Conservation (phyloP, 2,888 invertebrate genomes). For the Helicoverpa assulta region DNA sequence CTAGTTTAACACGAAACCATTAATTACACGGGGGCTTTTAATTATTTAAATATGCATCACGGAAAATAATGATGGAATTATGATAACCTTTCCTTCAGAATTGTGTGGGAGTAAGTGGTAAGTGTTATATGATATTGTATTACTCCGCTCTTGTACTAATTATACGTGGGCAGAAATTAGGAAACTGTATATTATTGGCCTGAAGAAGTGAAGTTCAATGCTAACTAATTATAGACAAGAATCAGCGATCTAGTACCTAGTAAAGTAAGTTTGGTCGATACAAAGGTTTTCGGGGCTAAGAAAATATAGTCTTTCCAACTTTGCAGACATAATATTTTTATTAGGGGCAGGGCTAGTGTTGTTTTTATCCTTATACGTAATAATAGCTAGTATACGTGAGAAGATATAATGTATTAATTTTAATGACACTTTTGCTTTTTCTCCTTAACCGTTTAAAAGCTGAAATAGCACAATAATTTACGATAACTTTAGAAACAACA, state of each 20-base stretch:
- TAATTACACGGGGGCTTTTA: no score
- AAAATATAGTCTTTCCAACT: no score
- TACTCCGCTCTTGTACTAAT: neutral
- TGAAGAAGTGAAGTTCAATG: neutral
- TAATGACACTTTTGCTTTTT: neutral
- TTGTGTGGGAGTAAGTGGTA: neutral
- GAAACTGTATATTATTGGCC: neutral
- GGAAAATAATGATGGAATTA: neutral
- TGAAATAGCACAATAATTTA: constrained; percentile 46
- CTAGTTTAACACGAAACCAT: no score
- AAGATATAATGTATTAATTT: no score
- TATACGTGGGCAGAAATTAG: neutral
- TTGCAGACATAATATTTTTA: no score
- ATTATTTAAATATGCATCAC: neutral
- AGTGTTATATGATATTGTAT: neutral
- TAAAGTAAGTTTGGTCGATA: no score
- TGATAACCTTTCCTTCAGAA: neutral
- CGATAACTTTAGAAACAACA: constrained; percentile 49
- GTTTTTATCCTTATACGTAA: no score
- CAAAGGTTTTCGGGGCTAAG: no score
- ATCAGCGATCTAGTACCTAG: neutral
- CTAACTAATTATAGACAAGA: neutral
- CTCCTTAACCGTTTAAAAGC: constrained; percentile 2
- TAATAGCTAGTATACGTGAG: no score
- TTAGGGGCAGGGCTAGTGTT: no score